A percentile compares a stretch with the other conserved stretches of the same genome.
phyloP scores from a whole-genome alignment of 1,140 invertebrate genomes.

The Cyrtorhinus lividipennis region DNA sequence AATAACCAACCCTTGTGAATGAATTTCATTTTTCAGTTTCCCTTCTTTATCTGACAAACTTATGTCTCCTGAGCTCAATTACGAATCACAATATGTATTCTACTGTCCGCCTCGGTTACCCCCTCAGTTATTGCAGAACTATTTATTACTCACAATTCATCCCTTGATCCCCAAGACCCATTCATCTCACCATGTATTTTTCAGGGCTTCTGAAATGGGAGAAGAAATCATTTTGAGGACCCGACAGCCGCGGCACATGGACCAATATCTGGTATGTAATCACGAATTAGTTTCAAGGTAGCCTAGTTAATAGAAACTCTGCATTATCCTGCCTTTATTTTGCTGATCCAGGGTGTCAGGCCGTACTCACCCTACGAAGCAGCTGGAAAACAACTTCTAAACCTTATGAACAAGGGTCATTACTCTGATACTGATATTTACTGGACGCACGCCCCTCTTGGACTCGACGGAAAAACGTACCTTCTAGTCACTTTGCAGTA shows the following conservation, averaged over 20 bases:
- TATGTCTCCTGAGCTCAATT: too few relatives aligned
- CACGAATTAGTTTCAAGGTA: neutral
- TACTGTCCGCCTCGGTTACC: too few relatives aligned
- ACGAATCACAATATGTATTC: too few relatives aligned
- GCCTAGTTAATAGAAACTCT: neutral
- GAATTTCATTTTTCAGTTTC: too few relatives aligned
- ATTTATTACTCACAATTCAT: too few relatives aligned
- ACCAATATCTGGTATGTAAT: conserved; percentile 43
- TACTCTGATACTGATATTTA: conserved; percentile 52
- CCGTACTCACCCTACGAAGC: conserved; percentile 48
- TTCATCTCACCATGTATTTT: conserved; percentile 26
- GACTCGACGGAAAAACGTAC: conserved; percentile 34
- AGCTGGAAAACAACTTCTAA: conserved; percentile 43
- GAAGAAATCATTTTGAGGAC: conserved; percentile 48
- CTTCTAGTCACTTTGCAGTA: conserved; percentile 49
- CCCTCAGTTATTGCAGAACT: too few relatives aligned
- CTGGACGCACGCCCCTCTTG: conserved; percentile 51
- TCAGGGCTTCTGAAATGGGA: conserved; percentile 49
- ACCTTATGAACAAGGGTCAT: conserved; percentile 42
- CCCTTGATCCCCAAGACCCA: too few relatives aligned
- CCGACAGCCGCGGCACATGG: conserved; percentile 52
- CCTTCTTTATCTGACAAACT: too few relatives aligned
- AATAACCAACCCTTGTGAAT: too few relatives aligned
- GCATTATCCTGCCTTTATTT: neutral
- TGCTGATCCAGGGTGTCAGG: conserved; percentile 39